Base-by-base conservation (phyloP, 30 jellyfish, hydroid and myxozoan genomes). In the Hydractinia symbiolongicarpus region DNA sequence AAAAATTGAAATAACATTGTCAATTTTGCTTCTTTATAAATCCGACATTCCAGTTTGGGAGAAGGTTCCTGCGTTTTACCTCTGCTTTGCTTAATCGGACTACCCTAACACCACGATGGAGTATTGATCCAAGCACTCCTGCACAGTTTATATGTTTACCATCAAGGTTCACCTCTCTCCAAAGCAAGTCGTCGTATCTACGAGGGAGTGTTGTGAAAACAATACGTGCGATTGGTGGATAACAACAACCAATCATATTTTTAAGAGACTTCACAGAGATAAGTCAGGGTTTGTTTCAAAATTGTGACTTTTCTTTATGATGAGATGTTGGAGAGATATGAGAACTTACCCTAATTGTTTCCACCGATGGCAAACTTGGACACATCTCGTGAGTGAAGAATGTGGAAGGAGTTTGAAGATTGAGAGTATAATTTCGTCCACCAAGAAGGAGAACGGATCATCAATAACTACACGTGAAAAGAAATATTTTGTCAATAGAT, bases 71-170 rank as follows among this genome's bases (percentile, higher is more conserved):
- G 44, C 1, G 44, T 30, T 30, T 30, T 57, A 79, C 87, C 83
- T 79, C 83, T 15, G 87, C 87, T 61, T 79, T 79, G 49, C 66
- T 79, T 49, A 79, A 50, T 50, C 87, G 87, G 6, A 66, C 15
- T 17, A 54, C 61, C n/a, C 16, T 54, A 9, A 79, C 84, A 52
- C 87, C 87, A 49, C 87, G 72, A 66, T 79, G 87, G 13, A 79
- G 83, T n/a, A 79, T 66, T 15, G 67, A 21, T 14, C 87, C 87
- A 16, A 79, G 87, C 9, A 30, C 55, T 9, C 87, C 87, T 10
- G 55, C 85, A 30, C 40, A 30, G 61, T 49, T 79, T 61, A 79
- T 30, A 61, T 68, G 82, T 53, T 67, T 9, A 9, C 55, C 54
- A 44, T 79, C 83, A 30, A 62, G 16, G 50, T 79, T 79, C 5